Evolutionary conservation across 2,113 vertebrate genomes (phyloP).

Genomic region (Hypocryptadius cinnamomeus): DNA sequence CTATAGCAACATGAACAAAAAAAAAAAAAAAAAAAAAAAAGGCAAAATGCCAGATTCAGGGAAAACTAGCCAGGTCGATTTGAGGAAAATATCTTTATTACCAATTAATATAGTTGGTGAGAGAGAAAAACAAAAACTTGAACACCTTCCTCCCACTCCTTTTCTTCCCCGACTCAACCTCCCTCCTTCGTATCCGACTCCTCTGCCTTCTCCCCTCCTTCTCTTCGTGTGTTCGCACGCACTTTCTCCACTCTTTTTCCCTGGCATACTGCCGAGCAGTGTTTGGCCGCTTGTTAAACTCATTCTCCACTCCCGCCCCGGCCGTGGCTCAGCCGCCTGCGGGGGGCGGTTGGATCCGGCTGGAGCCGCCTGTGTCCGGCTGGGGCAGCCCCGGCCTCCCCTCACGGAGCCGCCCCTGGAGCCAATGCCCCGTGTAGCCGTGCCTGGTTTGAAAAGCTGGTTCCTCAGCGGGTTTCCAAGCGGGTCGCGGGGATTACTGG

Average conservation of each 20-base stretch:
- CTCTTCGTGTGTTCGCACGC: neutral
- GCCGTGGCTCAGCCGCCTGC: neutral
- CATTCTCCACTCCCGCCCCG: rapidly evolving
- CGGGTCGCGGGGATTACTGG: rapidly evolving
- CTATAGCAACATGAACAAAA: neutral
- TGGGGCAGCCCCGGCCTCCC: neutral
- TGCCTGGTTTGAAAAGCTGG: neutral
- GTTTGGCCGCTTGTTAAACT: neutral
- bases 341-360: rapidly evolving
- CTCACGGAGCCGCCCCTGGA: too few species aligned
- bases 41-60: neutral
- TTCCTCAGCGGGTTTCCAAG: neutral
- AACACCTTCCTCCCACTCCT: neutral
- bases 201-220: neutral
- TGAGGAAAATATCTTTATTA: neutral
- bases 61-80: neutral
- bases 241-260: neutral
- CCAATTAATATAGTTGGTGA: neutral
- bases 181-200: neutral
- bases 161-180: neutral
- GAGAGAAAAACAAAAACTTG: neutral
- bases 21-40: too few species aligned
- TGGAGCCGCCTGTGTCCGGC: neutral
- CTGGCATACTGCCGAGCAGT: neutral
- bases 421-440: rapidly evolving